phyloP scores from a whole-genome alignment of 2,888 invertebrate genomes.

The Hedya salicella region DNA sequence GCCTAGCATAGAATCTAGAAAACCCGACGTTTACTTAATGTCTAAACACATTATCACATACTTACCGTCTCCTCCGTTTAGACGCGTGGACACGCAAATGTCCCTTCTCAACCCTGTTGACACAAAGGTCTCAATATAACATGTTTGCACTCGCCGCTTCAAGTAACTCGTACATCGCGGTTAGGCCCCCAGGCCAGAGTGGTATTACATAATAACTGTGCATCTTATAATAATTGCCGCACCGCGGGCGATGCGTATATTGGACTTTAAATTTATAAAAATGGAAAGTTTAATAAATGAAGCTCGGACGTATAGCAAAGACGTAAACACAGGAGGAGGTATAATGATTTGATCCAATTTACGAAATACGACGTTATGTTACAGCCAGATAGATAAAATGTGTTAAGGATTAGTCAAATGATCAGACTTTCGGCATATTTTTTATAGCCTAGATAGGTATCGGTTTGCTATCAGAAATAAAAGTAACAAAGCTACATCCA shows the following conservation, averaged over 20 bases:
- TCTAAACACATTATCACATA: neutral
- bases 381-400: too few species aligned
- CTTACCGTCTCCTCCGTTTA: neutral
- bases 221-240: constrained; percentile 71
- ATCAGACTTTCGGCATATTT: too few species aligned
- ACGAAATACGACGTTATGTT: too few species aligned
- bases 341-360: too few species aligned
- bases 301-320: neutral
- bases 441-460: too few species aligned
- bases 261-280: constrained; percentile 59
- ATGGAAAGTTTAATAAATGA: constrained; percentile 21
- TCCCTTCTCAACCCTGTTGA: neutral
- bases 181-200: constrained; percentile 42
- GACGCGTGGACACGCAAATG: constrained; percentile 5
- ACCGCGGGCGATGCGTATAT: constrained; percentile 72
- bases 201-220: constrained; percentile 67
- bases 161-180: neutral
- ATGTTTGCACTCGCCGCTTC: too few species aligned
- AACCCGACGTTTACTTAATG: neutral
- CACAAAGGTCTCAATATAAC: neutral
- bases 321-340: neutral
- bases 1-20: too few species aligned
- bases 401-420: too few species aligned
- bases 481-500: too few species aligned
- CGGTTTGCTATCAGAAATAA: too few species aligned